Conservation (phyloP, 2,888 invertebrate species). For the Perizoma affinitatum region DNA sequence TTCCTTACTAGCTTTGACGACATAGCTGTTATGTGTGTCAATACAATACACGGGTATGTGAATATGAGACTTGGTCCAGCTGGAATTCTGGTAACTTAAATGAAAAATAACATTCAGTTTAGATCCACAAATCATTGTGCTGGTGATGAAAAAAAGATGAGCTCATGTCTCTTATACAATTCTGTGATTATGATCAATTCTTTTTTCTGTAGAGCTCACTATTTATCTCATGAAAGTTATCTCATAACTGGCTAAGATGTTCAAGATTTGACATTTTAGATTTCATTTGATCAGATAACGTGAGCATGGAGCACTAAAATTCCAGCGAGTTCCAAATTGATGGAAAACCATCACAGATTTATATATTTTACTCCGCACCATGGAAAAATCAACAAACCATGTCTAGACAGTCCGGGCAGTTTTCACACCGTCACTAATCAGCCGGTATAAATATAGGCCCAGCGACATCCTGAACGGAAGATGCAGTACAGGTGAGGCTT, state of each 20-base stretch:
- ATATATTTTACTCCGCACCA: neutral
- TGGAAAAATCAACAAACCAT: conserved; percentile 17
- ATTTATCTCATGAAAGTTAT: too few relatives aligned
- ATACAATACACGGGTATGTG: neutral
- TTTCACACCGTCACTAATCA: conserved; percentile 55
- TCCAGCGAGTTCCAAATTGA: too few relatives aligned
- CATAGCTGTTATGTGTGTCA: conserved; percentile 11
- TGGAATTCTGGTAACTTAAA: neutral
- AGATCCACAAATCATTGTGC: too few relatives aligned
- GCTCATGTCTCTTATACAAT: too few relatives aligned
- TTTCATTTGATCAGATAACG: too few relatives aligned
- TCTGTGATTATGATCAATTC: too few relatives aligned
- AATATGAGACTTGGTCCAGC: neutral
- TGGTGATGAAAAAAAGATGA: too few relatives aligned
- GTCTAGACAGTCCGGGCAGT: conserved; percentile 25
- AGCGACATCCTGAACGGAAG: conserved; percentile 73
- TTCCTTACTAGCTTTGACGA: conserved; percentile 20
- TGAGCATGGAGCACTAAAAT: too few relatives aligned
- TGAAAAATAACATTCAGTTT: too few relatives aligned
- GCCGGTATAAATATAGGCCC: conserved; percentile 66
- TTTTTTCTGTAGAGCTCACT: too few relatives aligned
- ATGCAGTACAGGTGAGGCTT: conserved; percentile 68
- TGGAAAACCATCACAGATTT: too few relatives aligned
- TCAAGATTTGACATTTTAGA: neutral
- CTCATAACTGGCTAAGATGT: neutral